Conservation (phyloP, 2,113 vertebrate genomes). For the Geothlypis trichas region DNA sequence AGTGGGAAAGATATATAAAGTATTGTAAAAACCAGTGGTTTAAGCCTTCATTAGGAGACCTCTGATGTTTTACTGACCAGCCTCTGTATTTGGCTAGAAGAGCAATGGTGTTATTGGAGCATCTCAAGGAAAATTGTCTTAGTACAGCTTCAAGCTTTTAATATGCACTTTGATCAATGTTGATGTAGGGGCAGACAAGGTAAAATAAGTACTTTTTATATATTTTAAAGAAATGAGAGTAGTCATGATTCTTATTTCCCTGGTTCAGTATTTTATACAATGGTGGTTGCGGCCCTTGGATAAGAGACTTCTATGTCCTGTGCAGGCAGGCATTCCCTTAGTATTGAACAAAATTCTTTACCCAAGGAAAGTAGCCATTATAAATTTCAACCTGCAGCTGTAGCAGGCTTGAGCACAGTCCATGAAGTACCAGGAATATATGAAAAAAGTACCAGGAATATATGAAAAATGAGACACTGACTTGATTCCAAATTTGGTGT, state of each 20-base stretch:
- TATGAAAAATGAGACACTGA: not conserved
- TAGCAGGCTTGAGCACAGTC: not conserved
- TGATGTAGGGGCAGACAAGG: not conserved
- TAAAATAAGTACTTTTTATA: not conserved
- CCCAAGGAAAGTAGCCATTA: not conserved
- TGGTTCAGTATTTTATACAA: fast-evolving
- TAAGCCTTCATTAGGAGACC: not conserved
- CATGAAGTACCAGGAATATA: not conserved
- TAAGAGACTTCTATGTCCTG: not conserved
- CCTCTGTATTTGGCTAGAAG: not conserved
- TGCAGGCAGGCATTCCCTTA: not conserved
- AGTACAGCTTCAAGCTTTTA: not conserved
- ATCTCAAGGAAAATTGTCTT: not conserved
- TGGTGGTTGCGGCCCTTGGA: fast-evolving
- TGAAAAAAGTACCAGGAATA: not conserved
- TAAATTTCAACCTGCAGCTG: not conserved
- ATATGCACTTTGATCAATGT: not conserved
- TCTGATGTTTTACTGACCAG: not conserved
- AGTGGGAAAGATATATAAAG: not conserved
- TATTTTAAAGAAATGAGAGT: not conserved
- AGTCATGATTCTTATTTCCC: not conserved
- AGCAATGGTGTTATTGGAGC: not conserved
- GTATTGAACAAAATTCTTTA: not conserved
- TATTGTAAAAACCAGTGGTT: not conserved
- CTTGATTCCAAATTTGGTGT: not conserved